Evolutionary conservation across 2,888 invertebrate species (phyloP).

Genomic region (Polia nebulosa): DNA sequence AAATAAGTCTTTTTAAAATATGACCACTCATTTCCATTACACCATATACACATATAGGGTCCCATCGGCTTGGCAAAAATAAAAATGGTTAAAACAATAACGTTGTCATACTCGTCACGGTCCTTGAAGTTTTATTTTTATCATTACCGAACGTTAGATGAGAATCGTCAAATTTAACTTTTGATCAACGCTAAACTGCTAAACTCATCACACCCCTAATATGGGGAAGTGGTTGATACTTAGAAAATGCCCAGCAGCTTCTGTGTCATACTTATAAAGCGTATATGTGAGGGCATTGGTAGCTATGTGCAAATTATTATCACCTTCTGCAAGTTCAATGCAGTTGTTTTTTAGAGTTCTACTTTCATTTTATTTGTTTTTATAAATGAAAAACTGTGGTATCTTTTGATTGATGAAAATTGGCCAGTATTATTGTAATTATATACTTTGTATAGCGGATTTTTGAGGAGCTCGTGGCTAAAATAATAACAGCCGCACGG

Average conservation of each 20-base stretch:
- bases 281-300: neutral
- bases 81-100: too few relatives aligned
- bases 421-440: neutral
- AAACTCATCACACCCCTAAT: neutral
- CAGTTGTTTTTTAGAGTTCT: conserved; percentile 19
- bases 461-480: too few relatives aligned
- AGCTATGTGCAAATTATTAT: conserved; percentile 50
- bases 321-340: conserved; percentile 30
- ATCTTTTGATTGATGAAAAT: neutral
- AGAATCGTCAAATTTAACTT: neutral
- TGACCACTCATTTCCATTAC: too few relatives aligned
- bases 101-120: neutral
- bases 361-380: conserved; percentile 20
- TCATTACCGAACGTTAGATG: neutral
- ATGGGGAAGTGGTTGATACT: conserved; percentile 14
- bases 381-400: neutral
- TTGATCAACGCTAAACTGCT: conserved; percentile 12
- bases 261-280: neutral
- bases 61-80: too few relatives aligned
- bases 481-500: too few relatives aligned
- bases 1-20: too few relatives aligned
- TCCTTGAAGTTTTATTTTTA: conserved; percentile 18
- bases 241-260: conserved; percentile 29
- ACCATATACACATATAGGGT: too few relatives aligned
- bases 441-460: too few relatives aligned